These are phyloP conservation scores for Sinohyriopsis cumingii DNA, from an alignment of 2,888 invertebrate species.

Conservation along the genomic window DNA sequence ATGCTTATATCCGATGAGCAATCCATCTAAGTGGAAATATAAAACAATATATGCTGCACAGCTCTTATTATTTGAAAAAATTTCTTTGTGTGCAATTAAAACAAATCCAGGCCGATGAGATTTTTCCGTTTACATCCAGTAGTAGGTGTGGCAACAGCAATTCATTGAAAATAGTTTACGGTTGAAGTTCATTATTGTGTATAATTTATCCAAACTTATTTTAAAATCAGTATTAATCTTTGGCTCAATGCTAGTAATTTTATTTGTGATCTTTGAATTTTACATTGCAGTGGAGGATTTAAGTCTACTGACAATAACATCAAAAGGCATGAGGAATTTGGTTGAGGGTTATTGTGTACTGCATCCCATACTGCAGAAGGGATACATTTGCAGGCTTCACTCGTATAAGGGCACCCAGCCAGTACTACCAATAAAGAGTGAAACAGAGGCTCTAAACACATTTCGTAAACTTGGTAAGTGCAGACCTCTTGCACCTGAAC, in stretches of 20 bases:
- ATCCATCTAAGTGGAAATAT: too few relatives aligned
- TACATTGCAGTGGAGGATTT: conserved; percentile 65
- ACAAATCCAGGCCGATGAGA: too few relatives aligned
- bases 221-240: not conserved
- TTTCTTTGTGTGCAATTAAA: too few relatives aligned
- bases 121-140: too few relatives aligned
- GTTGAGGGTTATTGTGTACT: conserved; percentile 66
- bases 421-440: conserved; percentile 49
- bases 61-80: too few relatives aligned
- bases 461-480: conserved; percentile 63
- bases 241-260: not conserved
- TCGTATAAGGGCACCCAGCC: conserved; percentile 37
- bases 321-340: conserved; percentile 67
- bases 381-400: conserved; percentile 36
- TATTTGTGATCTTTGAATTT: conserved; percentile 1
- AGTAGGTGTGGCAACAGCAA: too few relatives aligned
- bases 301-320: conserved; percentile 68
- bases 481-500: too few relatives aligned
- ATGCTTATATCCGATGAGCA: too few relatives aligned
- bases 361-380: conserved; percentile 50
- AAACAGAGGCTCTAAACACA: conserved; percentile 47
- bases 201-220: too few relatives aligned
- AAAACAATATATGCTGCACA: too few relatives aligned
- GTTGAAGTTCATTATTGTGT: too few relatives aligned
- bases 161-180: too few relatives aligned